Base-by-base conservation (phyloP, 2,113 vertebrate species). In the Parus major region DNA sequence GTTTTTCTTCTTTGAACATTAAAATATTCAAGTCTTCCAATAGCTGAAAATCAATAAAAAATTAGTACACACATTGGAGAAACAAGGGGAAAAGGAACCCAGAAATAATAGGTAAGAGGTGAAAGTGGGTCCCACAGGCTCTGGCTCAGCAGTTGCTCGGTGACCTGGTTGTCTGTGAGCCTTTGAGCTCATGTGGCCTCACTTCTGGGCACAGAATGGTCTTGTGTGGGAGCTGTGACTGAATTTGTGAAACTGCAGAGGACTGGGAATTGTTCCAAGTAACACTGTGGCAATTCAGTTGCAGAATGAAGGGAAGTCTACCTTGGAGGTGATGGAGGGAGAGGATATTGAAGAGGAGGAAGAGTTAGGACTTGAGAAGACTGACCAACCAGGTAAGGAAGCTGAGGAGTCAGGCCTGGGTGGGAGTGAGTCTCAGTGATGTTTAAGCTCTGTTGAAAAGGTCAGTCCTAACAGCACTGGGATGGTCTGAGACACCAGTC, bases 231-330 rank as follows among this genome's bases (percentile, higher is more conserved):
- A 88, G 55, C 82, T 77, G 23, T 24, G 55, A 12, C 15, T 57
- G 71, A 61, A 5, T 36, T 29, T 55, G n/a, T 35, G 84, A 39
- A 65, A 49, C 4, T 2, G 14, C 7, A 4, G 49, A 16, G 20
- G 7, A 18, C 11, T 5, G 15, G 4, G 33, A 55, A n/a, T 35
- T 76, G 16, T 18, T 80, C 53, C 5, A 3, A 53, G 3, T 92
- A 82, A 92, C 36, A 1, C 16, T 52, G 19, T 0, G 57, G 31
- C 18, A 33, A 90, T 94, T 91, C 81, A 86, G 53, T 88, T 90
- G 18, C 77, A 99, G 99, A 97, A 92, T 93, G 96, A 97, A 63
- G 98, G 98, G 35, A 95, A 86, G 46, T 83, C 88, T 53, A 96
- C 29, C 56, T 97, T 97, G 0, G 93, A 97, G 39, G 96, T 96